Evolutionary conservation across 2,797 vertebrate genomes (phyloP).

Genomic region (Oreochromis mossambicus): DNA sequence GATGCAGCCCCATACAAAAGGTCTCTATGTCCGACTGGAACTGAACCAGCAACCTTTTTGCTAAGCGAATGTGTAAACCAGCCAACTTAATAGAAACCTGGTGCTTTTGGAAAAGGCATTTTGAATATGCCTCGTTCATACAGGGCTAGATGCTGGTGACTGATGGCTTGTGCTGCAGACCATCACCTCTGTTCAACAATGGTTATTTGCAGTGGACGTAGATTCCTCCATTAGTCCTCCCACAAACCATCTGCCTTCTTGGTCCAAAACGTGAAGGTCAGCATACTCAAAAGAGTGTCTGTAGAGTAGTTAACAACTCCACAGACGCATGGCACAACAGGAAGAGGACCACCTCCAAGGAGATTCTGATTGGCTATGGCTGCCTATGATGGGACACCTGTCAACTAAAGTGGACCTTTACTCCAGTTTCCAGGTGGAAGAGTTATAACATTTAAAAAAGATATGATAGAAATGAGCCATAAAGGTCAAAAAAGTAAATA

Average conservation of each 20-base stretch:
- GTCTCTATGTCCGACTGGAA: background rate
- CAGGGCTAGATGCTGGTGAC: background rate
- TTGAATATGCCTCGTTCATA: background rate
- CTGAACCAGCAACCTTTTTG: background rate
- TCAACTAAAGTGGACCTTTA: background rate
- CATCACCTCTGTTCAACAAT: background rate
- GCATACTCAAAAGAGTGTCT: background rate
- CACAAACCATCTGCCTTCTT: background rate
- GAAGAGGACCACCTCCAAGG: background rate
- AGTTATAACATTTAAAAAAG: background rate
- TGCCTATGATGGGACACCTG: background rate
- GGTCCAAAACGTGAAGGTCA: background rate
- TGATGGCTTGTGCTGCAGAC: background rate
- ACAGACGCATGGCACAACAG: background rate
- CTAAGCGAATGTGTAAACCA: background rate
- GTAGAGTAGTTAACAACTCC: background rate
- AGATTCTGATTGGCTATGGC: background rate
- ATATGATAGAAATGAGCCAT: background rate
- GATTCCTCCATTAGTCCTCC: background rate
- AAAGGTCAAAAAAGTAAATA: background rate
- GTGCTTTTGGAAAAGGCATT: background rate
- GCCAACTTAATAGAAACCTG: background rate
- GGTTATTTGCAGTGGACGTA: background rate
- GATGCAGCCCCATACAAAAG: background rate
- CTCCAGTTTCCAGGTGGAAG: background rate